These are phyloP conservation scores for Choreutis nemorana DNA, from an alignment of 2,888 invertebrate species.

Conservation along the genomic window DNA sequence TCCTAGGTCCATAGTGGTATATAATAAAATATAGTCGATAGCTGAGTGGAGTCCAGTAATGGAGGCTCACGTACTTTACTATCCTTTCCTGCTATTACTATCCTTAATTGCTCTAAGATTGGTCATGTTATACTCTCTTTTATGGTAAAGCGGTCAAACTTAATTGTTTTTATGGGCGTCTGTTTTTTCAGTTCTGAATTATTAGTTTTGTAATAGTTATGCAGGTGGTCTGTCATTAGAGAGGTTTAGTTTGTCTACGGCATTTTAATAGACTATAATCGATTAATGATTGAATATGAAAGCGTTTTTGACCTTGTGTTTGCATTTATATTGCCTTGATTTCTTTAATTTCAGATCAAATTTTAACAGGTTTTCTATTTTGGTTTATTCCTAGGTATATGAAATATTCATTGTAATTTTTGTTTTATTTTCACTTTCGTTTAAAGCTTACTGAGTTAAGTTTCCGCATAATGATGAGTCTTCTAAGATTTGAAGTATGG, in stretches of 20 bases:
- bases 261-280: slow-evolving; percentile 36
- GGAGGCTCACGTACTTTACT: slow-evolving; percentile 28
- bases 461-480: slow-evolving; percentile 1
- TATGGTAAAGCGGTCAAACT: slow-evolving; percentile 61
- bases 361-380: no score
- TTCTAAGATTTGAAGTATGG: no score
- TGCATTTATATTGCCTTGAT: no score
- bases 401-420: no score
- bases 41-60: slow-evolving; percentile 3
- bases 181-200: slow-evolving; percentile 44
- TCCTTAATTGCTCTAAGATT: slow-evolving; percentile 57
- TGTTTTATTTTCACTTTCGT: neutral
- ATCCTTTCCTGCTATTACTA: slow-evolving; percentile 57
- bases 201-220: slow-evolving; percentile 41
- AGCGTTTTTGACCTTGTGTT: slow-evolving; percentile 1
- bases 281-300: slow-evolving; percentile 7
- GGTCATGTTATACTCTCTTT: slow-evolving; percentile 57
- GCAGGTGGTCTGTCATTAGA: slow-evolving; percentile 53
- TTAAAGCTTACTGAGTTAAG: neutral
- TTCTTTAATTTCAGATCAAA: no score
- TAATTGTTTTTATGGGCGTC: slow-evolving; percentile 62
- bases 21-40: slow-evolving; percentile 8
- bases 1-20: no score
- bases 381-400: no score
- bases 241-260: slow-evolving; percentile 29